These are phyloP conservation scores for Coendou prehensilis DNA, from an alignment of 2,797 vertebrate genomes.

Conservation along the genomic window DNA sequence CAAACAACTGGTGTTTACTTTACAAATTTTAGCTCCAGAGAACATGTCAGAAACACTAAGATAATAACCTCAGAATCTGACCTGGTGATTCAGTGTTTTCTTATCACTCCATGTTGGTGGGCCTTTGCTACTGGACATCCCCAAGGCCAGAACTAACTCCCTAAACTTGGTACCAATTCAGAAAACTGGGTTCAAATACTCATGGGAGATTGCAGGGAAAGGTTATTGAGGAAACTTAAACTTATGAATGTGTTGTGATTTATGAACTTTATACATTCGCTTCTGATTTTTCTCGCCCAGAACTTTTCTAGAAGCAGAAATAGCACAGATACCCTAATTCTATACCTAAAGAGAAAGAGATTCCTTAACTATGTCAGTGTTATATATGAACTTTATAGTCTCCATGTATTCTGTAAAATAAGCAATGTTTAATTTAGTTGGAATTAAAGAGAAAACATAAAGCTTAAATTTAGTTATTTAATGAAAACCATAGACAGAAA, in stretches of 20 bases:
- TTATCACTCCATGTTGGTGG: background rate
- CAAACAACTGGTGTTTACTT: conserved; percentile 59
- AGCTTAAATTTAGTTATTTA: background rate
- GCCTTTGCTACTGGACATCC: background rate
- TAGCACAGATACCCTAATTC: background rate
- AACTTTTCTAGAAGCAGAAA: background rate
- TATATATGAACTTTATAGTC: background rate
- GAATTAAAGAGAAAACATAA: background rate
- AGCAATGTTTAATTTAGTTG: background rate
- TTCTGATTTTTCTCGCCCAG: background rate
- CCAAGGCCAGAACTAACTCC: background rate
- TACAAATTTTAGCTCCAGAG: background rate
- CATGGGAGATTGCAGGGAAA: background rate
- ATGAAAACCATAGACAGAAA: background rate
- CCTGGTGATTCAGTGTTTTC: background rate
- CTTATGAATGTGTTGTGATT: background rate
- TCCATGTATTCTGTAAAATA: conserved; percentile 3
- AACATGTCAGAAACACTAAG: background rate
- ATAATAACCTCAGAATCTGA: background rate
- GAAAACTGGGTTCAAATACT: background rate
- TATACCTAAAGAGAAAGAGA: background rate
- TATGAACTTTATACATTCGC: background rate
- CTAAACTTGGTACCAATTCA: background rate
- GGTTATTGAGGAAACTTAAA: background rate
- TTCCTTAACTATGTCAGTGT: background rate